These are phyloP conservation scores for Pinna nobilis DNA, from an alignment of 1,140 invertebrate genomes.

Conservation along the genomic window DNA sequence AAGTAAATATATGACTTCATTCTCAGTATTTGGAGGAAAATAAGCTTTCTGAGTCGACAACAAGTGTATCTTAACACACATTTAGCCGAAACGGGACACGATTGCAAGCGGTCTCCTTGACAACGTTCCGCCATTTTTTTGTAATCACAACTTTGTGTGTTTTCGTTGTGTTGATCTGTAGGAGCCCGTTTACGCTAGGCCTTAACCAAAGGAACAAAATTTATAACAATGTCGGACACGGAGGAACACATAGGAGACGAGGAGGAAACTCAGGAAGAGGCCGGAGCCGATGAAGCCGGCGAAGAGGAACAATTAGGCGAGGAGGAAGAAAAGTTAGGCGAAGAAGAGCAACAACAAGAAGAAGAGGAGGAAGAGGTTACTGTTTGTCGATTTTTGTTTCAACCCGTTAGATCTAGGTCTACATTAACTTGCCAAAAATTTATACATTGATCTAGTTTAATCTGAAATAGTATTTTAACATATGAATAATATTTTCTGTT, in stretches of 20 bases:
- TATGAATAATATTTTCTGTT: too few species aligned
- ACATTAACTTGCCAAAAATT: too few species aligned
- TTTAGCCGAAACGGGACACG: neutral
- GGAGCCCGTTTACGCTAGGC: neutral
- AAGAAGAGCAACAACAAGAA: conserved; percentile 56
- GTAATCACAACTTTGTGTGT: conserved; percentile 52
- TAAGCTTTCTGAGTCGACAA: neutral
- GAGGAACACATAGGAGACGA: conserved; percentile 55
- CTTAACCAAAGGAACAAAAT: neutral
- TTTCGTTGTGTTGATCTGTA: conserved; percentile 1
- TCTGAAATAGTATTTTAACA: too few species aligned
- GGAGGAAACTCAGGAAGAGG: conserved; percentile 45
- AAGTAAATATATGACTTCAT: neutral
- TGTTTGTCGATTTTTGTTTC: too few species aligned
- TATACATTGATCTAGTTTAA: too few species aligned
- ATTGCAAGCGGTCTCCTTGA: conserved; percentile 50
- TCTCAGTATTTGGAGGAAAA: neutral
- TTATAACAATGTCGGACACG: conserved; percentile 46
- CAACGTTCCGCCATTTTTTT: conserved; percentile 65
- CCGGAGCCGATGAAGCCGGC: conserved; percentile 39
- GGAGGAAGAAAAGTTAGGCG: conserved; percentile 49
- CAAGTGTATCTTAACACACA: neutral
- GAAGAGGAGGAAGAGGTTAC: conserved; percentile 61
- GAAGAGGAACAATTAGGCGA: conserved; percentile 43
- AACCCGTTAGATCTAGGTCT: too few species aligned